Evolutionary conservation across 2,113 vertebrate genomes (phyloP).

Genomic region (Haliaeetus leucogaster): DNA sequence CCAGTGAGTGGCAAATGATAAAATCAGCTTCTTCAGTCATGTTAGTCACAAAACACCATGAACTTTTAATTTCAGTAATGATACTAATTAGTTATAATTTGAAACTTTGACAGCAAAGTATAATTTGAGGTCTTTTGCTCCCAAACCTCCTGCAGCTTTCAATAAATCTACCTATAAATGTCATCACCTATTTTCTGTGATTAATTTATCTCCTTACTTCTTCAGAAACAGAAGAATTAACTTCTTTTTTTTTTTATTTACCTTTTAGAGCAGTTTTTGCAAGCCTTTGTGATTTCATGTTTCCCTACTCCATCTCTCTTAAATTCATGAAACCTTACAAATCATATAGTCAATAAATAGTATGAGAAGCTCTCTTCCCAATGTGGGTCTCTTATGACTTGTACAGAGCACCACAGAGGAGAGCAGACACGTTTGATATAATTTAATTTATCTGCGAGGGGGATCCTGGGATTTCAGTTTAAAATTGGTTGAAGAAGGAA

Average conservation of each 20-base stretch:
- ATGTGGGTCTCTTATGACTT: neutral
- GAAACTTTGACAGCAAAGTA: neutral
- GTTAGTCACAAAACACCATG: neutral
- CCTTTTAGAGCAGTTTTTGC: neutral
- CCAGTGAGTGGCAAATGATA: neutral
- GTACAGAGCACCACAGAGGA: neutral
- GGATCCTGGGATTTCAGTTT: neutral
- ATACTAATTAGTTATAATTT: constrained; percentile 2
- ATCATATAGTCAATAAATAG: neutral
- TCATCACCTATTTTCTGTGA: neutral
- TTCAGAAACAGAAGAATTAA: neutral
- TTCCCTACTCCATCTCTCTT: neutral
- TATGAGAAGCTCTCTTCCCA: neutral
- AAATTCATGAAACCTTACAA: neutral
- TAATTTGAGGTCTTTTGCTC: constrained; percentile 1
- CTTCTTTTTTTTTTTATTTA: neutral
- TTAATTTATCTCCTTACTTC: neutral
- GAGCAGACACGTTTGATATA: neutral
- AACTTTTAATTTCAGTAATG: constrained; percentile 6
- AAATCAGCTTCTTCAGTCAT: neutral
- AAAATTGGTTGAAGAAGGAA: neutral
- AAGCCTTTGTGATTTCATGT: neutral
- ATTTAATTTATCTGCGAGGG: neutral
- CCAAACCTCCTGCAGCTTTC: neutral
- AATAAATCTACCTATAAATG: neutral